Percentiles rank a stretch among this genome's conserved stretches.
Conservation (phyloP, 1,140 invertebrate species). For the Andricus grossulariae region DNA sequence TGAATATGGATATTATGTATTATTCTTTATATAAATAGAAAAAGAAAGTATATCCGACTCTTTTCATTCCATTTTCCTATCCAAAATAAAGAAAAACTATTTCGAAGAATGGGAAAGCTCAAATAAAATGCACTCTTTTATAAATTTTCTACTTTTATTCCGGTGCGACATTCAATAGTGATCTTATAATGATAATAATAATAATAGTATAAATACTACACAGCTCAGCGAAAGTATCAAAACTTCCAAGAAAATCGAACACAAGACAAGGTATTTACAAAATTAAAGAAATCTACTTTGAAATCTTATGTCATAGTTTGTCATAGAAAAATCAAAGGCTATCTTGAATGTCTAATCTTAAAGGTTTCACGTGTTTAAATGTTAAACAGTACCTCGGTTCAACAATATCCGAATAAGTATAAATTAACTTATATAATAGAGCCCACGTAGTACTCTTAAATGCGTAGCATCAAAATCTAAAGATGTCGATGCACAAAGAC, state of each 20-base stretch:
- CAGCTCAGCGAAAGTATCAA: slow-evolving; percentile 15
- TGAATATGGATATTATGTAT: slow-evolving; percentile 6
- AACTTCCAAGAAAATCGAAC: neutral
- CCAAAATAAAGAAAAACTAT: too few relatives aligned
- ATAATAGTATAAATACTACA: slow-evolving; percentile 11
- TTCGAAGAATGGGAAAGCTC: too few relatives aligned
- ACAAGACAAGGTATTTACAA: slow-evolving; percentile 11
- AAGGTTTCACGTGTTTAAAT: too few relatives aligned
- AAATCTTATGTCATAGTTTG: slow-evolving; percentile 14
- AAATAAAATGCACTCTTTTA: too few relatives aligned
- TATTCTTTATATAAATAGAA: slow-evolving; percentile 16
- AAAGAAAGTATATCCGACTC: neutral
- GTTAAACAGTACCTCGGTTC: neutral
- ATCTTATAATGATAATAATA: neutral
- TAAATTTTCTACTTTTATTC: too few relatives aligned
- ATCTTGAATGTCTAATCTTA: neutral
- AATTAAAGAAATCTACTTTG: slow-evolving; percentile 18
- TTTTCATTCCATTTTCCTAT: too few relatives aligned
- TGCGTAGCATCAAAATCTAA: slow-evolving; percentile 7
- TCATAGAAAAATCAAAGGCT: neutral
- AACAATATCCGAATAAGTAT: neutral
- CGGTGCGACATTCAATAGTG: too few relatives aligned
- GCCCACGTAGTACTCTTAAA: slow-evolving; percentile 1
- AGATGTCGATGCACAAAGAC: neutral
- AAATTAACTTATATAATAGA: slow-evolving; percentile 23